phyloP scores from a whole-genome alignment of 35 echinoderm and acorn worm species.

The Patiria miniata region DNA sequence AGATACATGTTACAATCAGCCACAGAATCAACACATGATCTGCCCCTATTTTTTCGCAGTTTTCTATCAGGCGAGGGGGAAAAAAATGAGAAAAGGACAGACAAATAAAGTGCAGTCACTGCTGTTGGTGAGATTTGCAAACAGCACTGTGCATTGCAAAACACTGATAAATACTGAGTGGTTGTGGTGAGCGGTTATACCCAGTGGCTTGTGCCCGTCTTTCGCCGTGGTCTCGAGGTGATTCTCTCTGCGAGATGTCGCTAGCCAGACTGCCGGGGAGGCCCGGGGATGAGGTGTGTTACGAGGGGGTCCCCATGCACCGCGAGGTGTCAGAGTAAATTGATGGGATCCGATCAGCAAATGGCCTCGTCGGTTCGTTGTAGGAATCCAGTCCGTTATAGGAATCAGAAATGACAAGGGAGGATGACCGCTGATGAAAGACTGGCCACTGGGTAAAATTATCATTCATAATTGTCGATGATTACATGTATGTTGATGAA shows the following conservation, averaged over 20 bases:
- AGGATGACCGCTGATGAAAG: not conserved
- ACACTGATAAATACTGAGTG: not conserved
- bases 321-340: constrained; percentile 13
- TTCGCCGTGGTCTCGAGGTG: not conserved
- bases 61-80: not conserved
- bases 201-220: too few species aligned
- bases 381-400: too few species aligned
- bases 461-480: constrained; percentile 28
- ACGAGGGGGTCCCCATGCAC: not conserved
- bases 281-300: not conserved
- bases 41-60: not conserved
- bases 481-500: too few species aligned
- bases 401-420: not conserved
- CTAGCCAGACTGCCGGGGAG: not conserved
- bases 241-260: not conserved
- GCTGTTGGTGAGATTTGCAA: too few species aligned
- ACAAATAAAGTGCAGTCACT: constrained; percentile 8
- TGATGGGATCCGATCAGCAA: constrained; percentile 6
- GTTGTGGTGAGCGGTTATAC: too few species aligned
- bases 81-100: not conserved
- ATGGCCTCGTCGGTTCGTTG: too few species aligned
- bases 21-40: constrained; percentile 26
- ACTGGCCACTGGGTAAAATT: not conserved
- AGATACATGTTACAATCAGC: constrained; percentile 22
- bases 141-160: too few species aligned